phyloP scores from a whole-genome alignment of 2,888 invertebrate species.

The Tolmerus cingulatus region DNA sequence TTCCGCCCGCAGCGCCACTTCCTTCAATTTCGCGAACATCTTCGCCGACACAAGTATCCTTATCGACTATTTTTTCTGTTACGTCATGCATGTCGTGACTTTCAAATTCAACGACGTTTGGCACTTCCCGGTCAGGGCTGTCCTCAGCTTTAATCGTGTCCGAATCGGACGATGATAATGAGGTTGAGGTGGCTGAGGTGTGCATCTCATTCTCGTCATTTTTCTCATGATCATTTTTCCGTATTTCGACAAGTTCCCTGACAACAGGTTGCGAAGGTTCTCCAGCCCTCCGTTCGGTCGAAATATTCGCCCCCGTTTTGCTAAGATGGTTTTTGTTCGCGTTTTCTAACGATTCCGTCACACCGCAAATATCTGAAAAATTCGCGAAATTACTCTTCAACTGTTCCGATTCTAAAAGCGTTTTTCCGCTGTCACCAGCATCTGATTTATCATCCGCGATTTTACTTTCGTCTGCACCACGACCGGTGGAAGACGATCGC shows the following conservation, averaged over 20 bases:
- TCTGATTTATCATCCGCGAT: constrained; percentile 21
- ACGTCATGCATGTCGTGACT: constrained; percentile 36
- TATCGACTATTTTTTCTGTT: background rate
- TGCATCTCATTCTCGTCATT: background rate
- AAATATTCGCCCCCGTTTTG: constrained; percentile 31
- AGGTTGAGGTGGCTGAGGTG: constrained; percentile 2
- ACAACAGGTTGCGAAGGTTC: background rate
- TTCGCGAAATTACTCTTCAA: constrained; percentile 14
- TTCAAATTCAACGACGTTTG: background rate
- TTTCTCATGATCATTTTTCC: background rate
- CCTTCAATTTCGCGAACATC: background rate
- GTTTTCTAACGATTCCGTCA: constrained; percentile 23
- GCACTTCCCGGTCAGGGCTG: constrained; percentile 19
- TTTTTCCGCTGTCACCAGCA: background rate
- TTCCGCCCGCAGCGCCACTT: background rate
- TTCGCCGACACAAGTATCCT: constrained; percentile 37
- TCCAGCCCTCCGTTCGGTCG: constrained; percentile 15
- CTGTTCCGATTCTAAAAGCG: background rate
- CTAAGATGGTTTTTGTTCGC: background rate
- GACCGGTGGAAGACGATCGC: background rate
- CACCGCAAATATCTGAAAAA: constrained; percentile 27
- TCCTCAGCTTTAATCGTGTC: constrained; percentile 38
- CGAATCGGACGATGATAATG: constrained; percentile 37
- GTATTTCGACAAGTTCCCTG: constrained; percentile 4
- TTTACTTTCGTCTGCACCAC: constrained; percentile 21